Base-by-base conservation (phyloP, 1,140 invertebrate genomes). In the Drosophila pachea region DNA sequence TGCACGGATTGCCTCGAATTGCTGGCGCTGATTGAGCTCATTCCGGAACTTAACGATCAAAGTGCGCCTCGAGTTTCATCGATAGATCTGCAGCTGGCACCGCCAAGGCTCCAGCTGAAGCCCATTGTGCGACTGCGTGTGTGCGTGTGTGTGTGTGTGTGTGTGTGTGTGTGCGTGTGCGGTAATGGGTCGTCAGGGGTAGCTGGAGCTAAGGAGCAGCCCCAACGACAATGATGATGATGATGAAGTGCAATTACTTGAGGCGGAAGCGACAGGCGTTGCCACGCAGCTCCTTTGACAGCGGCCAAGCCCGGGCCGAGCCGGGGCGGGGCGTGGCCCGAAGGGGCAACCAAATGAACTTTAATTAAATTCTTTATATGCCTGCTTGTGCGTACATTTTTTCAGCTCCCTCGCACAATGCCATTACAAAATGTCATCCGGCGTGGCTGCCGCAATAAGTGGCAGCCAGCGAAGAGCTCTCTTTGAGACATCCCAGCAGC, bases 301-400 rank as follows among this genome's bases (percentile, higher is more conserved):
- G 40, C 38, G 36, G 53, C 40, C 12, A 12, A 43, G 40, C 53
- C 36, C 32, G 6, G 8, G n/a, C 14, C 22, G 22, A n/a, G 53
- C 5, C 35, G 22, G 33, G 12, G 9, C 3, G 22, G 35, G 11
- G 8, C 31, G 31, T 42, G 11, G 55, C 65, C 4, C 31, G 36
- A 2, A 9, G 33, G 35, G 54, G 47, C 56, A 73, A 68, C 60
- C 68, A 78, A 82, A 82, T 83, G 78, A 82, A 82, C 78, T 82
- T 82, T 82, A 82, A 82, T 82, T 82, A 82, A 82, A 82, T 82
- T 82, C 78, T 82, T 83, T 76, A 78, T 78, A 82, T 68, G 65
- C 63, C 59, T 74, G 70, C 73, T 69, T 49, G 48, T 53, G 63
- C 72, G 74, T 77, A 77, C 62, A 77, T 77, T 50, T 68, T 74